phyloP scores from a whole-genome alignment of 37 sponge, comb jelly and placozoan species.

The Agelas oroides region DNA sequence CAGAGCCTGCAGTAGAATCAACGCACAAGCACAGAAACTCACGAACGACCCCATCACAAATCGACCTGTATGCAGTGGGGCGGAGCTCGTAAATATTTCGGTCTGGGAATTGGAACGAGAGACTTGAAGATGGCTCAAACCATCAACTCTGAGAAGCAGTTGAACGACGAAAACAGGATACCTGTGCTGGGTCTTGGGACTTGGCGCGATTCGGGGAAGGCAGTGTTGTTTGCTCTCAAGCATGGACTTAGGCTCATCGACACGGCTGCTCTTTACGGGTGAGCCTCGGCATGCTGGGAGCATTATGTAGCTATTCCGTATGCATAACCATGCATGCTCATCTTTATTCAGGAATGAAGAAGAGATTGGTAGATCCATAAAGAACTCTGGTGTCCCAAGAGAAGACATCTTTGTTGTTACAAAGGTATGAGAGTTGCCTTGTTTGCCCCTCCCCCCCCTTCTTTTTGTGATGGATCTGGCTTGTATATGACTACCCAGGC shows the following conservation, averaged over 20 bases:
- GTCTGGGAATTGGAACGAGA: too few relatives aligned
- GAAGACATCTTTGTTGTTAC: constrained; percentile 67
- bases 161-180: constrained; percentile 20
- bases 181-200: constrained; percentile 81
- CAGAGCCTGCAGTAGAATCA: too few relatives aligned
- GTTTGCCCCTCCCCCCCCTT: too few relatives aligned
- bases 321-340: too few relatives aligned
- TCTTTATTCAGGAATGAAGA: constrained; percentile 52
- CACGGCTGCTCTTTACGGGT: constrained; percentile 74
- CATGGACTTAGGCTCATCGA: constrained; percentile 80
- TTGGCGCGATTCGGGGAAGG: neutral
- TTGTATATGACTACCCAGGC: constrained; percentile 44
- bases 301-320: too few relatives aligned
- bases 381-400: constrained; percentile 75
- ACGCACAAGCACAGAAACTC: too few relatives aligned
- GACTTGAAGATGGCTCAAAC: too few relatives aligned
- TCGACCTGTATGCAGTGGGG: too few relatives aligned
- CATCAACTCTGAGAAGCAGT: too few relatives aligned
- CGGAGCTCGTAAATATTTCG: too few relatives aligned
- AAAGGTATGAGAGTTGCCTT: constrained; percentile 73
- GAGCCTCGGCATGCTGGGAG: too few relatives aligned
- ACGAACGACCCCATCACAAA: too few relatives aligned
- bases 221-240: constrained; percentile 53
- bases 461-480: constrained; percentile 64
- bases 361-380: constrained; percentile 53